Base-by-base conservation (phyloP, 2,888 invertebrate genomes). In the Lasioglossum leucozonium region DNA sequence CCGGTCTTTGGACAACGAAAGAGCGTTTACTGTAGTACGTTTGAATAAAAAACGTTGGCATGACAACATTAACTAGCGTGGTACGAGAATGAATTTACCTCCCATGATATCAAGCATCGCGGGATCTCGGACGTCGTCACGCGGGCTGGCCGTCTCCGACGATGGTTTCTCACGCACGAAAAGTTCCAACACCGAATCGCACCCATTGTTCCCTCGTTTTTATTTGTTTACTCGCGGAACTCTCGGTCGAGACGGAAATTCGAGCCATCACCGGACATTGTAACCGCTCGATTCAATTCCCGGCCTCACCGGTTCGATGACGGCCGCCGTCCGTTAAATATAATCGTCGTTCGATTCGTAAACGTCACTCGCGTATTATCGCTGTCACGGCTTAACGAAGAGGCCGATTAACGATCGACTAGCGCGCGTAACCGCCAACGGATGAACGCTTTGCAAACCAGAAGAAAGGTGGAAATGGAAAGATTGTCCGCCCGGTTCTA, bases 141-240 rank as follows among this genome's bases (percentile, higher is more conserved):
- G 16, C 16, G 13, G 16, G 0, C 13, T 1, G 58, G 11, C 11
- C 13, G 4, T 58, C 26, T 26, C 26, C 26, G 26, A 58, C 26
- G 26, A 26, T 26, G 26, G 16, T 26, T 26, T 16, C 58, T 58
- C 26, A 58, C 58, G 26, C 58, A 58, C 13, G 58, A 26, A 58
- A 58, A 58, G 26, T 5, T 58, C 26, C 88, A 92, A 86, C 91
- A 90, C 76, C 87, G 89, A 81, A 88, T 85, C 67, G 81, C 30
- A 69, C 90, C 84, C 90, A 92, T 93, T 79, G 67, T 75, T n/a
- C 51, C 30, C 42, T 0, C 4, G 30, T 62, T 65, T 65, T 65
- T 18, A 34, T n/a, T 58, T 26, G 62, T 69, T 74, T 74, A 77
- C 44, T 26, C 44, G 5, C 55, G 74, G 30, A 74, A 78, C 65